Conservation (phyloP, 2,888 invertebrate species). For the Epinotia nisella region DNA sequence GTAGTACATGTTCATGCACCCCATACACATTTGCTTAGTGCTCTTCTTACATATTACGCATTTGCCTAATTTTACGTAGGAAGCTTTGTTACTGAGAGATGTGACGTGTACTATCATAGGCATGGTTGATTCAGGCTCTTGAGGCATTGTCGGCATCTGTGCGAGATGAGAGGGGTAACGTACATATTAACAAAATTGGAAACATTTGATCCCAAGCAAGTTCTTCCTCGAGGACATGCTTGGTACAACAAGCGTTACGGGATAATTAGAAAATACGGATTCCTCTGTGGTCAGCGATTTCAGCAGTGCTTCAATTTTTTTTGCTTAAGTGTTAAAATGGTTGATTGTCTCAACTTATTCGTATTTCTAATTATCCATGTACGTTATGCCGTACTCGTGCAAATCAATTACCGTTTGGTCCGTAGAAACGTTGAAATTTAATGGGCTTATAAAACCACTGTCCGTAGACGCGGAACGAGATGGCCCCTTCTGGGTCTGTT, state of each 20-base stretch:
- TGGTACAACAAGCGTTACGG: neutral
- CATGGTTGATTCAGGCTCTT: neutral
- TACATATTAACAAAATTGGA: neutral
- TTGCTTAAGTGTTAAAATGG: neutral
- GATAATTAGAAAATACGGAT: constrained; percentile 17
- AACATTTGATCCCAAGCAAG: neutral
- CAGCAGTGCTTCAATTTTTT: neutral
- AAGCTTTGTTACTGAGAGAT: constrained; percentile 33
- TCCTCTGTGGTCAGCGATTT: neutral
- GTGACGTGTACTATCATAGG: constrained; percentile 40
- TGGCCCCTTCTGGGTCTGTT: constrained; percentile 12
- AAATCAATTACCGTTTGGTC: constrained; percentile 35
- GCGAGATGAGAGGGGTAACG: constrained; percentile 7
- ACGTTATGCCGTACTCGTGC: neutral
- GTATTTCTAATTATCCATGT: constrained; percentile 22
- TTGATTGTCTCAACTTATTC: neutral
- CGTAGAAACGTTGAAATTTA: constrained; percentile 28
- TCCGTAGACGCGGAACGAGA: constrained; percentile 35
- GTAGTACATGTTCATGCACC: constrained; percentile 37
- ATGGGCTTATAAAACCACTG: constrained; percentile 39
- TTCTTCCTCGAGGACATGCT: neutral
- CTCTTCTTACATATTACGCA: constrained; percentile 30
- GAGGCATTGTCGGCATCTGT: constrained; percentile 24
- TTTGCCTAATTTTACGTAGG: constrained; percentile 20
- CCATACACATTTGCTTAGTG: constrained; percentile 39